Percentiles rank a stretch among this genome's conserved stretches.
phyloP scores from a whole-genome alignment of 2,113 vertebrate species.

The Xerus inauris region DNA sequence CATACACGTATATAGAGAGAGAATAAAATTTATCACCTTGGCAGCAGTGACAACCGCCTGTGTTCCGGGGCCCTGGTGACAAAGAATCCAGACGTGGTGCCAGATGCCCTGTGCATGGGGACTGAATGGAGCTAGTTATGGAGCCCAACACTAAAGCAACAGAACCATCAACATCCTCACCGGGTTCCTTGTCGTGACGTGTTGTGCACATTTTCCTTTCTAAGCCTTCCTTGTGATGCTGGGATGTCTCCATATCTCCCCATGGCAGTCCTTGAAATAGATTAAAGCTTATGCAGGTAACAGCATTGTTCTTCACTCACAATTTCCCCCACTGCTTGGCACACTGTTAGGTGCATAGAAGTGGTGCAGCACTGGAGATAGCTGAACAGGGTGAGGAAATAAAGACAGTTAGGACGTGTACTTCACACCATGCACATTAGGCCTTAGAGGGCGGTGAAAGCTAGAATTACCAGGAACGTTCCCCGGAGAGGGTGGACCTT shows the following conservation, averaged over 20 bases:
- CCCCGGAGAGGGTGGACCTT: background rate
- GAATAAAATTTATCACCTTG: background rate
- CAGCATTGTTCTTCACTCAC: background rate
- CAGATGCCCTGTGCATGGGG: background rate
- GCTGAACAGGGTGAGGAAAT: background rate
- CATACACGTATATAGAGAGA: background rate
- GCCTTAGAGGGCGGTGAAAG: background rate
- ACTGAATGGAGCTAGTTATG: background rate
- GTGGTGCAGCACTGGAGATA: background rate
- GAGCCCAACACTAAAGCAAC: background rate
- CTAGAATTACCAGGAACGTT: background rate
- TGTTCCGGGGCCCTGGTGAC: background rate
- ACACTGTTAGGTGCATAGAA: background rate
- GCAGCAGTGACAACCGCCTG: background rate
- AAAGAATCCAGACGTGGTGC: background rate
- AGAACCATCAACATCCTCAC: background rate
- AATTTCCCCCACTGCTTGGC: background rate
- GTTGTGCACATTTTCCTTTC: background rate
- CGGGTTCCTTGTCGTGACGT: background rate
- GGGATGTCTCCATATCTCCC: background rate
- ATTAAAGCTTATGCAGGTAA: background rate
- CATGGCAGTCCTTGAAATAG: background rate
- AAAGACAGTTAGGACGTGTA: background rate
- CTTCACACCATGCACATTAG: fast-evolving
- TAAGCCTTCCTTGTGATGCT: background rate